Conservation (phyloP, 2,113 vertebrate genomes). For the Nibea albiflora region DNA sequence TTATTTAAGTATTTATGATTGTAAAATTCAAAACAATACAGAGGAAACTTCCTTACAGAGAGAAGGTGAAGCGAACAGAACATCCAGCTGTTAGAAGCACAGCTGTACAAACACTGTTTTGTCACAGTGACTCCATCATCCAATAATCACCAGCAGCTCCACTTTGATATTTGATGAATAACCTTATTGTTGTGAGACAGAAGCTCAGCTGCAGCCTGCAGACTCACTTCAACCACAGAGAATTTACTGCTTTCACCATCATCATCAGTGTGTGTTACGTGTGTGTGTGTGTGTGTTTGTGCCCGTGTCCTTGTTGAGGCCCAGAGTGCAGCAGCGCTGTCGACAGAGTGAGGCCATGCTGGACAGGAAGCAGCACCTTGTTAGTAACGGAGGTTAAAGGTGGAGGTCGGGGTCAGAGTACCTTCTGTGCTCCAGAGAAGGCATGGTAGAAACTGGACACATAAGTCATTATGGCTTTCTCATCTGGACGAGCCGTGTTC, state of each 20-base stretch:
- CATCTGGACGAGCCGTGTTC: conserved; percentile 95
- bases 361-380: conserved; percentile 68
- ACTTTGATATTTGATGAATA: not conserved
- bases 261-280: not conserved
- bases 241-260: conserved; percentile 28
- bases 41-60: no score
- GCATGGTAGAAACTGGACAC: conserved; percentile 99
- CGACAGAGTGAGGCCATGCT: conserved; percentile 74
- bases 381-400: conserved; percentile 66
- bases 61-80: no score
- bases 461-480: conserved; percentile 99
- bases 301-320: conserved; percentile 20
- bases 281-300: conserved; percentile 21
- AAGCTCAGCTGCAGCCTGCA: not conserved
- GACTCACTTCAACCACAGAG: not conserved
- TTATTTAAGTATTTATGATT: no score
- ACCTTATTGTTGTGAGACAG: not conserved
- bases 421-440: conserved; percentile 98
- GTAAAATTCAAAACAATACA: no score
- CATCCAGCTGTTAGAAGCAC: not conserved
- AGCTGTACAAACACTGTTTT: not conserved
- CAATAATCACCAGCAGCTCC: not conserved
- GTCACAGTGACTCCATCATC: not conserved
- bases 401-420: conserved; percentile 68
- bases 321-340: conserved; percentile 29